Conservation (phyloP, 2,888 invertebrate species). For the Melanostoma mellinum region DNA sequence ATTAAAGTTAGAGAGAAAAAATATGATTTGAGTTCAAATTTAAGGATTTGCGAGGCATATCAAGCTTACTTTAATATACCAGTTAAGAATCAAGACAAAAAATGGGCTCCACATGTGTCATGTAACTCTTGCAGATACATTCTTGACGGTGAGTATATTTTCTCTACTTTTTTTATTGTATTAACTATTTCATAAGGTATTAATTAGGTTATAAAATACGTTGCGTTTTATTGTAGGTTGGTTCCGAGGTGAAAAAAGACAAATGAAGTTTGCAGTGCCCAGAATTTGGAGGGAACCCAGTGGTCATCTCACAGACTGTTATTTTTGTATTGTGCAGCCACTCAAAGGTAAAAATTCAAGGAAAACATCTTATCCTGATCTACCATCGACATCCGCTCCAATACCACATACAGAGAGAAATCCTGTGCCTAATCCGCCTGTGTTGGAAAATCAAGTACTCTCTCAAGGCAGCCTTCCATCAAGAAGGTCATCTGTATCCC, state of each 20-base stretch:
- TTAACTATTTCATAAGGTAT: too few species aligned
- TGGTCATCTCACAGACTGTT: conserved; percentile 40
- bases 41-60: not conserved
- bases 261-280: conserved; percentile 47
- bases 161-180: too few species aligned
- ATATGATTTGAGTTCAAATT: not conserved
- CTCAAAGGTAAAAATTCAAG: conserved; percentile 30
- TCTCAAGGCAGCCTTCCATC: too few species aligned
- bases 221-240: conserved; percentile 21
- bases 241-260: conserved; percentile 38
- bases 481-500: too few species aligned
- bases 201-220: not conserved
- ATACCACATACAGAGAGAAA: conserved; percentile 21
- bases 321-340: conserved; percentile 51
- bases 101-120: conserved; percentile 22
- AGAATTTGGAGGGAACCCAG: conserved; percentile 37
- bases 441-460: too few species aligned
- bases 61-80: conserved; percentile 13
- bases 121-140: conserved; percentile 5
- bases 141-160: conserved; percentile 6
- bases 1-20: conserved; percentile 14
- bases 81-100: conserved; percentile 23
- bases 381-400: conserved; percentile 42
- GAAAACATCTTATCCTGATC: conserved; percentile 38
- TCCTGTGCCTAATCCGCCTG: conserved; percentile 5